Percentiles rank a stretch among this genome's conserved stretches.
Conservation (phyloP, 1,140 invertebrate genomes). For the Patella vulgata region DNA sequence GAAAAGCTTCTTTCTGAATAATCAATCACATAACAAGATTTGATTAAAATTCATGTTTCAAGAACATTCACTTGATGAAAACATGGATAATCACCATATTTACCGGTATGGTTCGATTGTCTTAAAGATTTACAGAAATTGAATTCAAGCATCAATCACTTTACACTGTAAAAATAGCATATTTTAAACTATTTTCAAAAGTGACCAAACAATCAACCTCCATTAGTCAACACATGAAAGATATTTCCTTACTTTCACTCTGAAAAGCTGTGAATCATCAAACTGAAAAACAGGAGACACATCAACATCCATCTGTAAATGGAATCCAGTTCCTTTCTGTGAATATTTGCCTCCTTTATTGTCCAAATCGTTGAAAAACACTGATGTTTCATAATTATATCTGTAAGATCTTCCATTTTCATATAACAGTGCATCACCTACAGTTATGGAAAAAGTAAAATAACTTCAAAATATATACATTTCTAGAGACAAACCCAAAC, state of each 20-base stretch:
- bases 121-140: no score
- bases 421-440: constrained; percentile 47
- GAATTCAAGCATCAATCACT: no score
- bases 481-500: constrained; percentile 1
- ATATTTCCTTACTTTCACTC: constrained; percentile 49
- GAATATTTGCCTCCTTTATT: constrained; percentile 20
- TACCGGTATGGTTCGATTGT: no score
- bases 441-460: no score
- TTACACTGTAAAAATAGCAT: no score
- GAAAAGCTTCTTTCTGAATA: no score
- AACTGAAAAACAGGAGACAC: constrained; percentile 45
- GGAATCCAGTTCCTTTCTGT: constrained; percentile 54
- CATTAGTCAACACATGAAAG: background rate
- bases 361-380: constrained; percentile 51
- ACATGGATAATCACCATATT: no score
- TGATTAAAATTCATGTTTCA: no score
- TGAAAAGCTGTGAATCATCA: constrained; percentile 46
- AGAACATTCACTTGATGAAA: no score
- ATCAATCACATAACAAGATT: no score
- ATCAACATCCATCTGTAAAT: constrained; percentile 47
- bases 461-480: no score
- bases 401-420: constrained; percentile 51
- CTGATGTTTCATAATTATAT: constrained; percentile 53
- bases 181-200: background rate
- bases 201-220: background rate